Evolutionary conservation across 2,888 invertebrate genomes (phyloP).

Genomic region (Lordiphosa fenestrarum): DNA sequence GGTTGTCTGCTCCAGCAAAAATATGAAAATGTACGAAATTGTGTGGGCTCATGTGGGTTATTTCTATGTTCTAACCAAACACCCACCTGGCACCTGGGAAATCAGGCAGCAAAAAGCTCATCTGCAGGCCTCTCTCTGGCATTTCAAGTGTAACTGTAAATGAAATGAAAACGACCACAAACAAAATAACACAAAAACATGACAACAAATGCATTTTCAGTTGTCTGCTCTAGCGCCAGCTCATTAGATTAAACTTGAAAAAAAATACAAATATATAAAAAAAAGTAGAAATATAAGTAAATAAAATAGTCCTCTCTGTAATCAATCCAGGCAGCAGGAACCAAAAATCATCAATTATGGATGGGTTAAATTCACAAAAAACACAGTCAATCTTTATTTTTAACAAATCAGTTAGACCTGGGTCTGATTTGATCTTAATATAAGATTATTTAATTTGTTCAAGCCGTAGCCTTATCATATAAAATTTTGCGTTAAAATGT

Average conservation of each 20-base stretch:
- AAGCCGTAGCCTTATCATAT: too few relatives aligned
- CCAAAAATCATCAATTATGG: too few relatives aligned
- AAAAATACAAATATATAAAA: too few relatives aligned
- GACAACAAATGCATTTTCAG: conserved; percentile 36
- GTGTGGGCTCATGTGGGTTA: conserved; percentile 41
- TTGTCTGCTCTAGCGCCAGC: not conserved
- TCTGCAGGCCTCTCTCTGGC: conserved; percentile 46
- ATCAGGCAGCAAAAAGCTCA: conserved; percentile 52
- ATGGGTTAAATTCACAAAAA: too few relatives aligned
- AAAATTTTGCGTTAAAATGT: too few relatives aligned
- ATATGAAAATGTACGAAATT: conserved; percentile 58
- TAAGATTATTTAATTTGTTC: too few relatives aligned
- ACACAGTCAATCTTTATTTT: too few relatives aligned
- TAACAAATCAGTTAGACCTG: too few relatives aligned
- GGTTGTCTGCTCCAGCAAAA: conserved; percentile 44
- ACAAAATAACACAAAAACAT: conserved; percentile 54
- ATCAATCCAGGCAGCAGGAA: too few relatives aligned
- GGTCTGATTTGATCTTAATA: too few relatives aligned
- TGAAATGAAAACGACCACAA: conserved; percentile 70
- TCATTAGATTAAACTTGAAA: not conserved
- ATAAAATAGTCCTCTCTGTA: too few relatives aligned
- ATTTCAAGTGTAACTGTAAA: conserved; percentile 54
- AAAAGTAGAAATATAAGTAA: too few relatives aligned
- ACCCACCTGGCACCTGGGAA: conserved; percentile 63
- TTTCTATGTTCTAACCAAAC: conserved; percentile 6